Base-by-base conservation (phyloP, 2,113 vertebrate genomes). In the Glaucidium brasilianum region DNA sequence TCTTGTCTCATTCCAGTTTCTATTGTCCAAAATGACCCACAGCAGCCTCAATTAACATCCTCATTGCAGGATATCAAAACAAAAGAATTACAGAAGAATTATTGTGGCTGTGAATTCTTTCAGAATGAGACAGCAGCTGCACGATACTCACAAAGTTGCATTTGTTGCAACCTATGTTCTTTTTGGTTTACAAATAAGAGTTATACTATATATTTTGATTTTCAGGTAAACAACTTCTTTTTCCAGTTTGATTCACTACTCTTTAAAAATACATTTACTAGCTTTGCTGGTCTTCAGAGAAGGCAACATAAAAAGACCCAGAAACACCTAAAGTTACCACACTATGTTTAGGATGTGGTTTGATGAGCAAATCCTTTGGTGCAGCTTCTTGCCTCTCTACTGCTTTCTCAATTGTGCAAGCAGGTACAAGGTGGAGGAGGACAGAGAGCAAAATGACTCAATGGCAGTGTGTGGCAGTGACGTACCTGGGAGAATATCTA, bases 401-500 rank as follows among this genome's bases (percentile, higher is more conserved):
- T 19, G 34, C 52, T 58, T 86, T 63, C 32, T 30, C 76, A 77
- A 12, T 22, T 63, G 37, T 20, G 60, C 76, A 83, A 83, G 50
- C 12, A 63, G 1, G 6, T 14, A 49, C 0, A 0, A 78, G 60
- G 34, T 35, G 26, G 41, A 63, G 12, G 76, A 96, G 30, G 41
- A 59, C 2, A 10, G 55, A 41, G 27, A 74, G 43, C 32, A 43
- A 58, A 66, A 55, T 4, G 21, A 78, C 41, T 79, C 47, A 45
- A 25, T 18, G 64, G 43, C 43, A 39, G 72, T 56, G 19, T 14
- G 35, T 41, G 74, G 47, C 53, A 55, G 41, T 43, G 47, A 78
- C 3, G 0, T 27, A 50, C 6, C 20, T 3, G 2, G 47, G 23
- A 85, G 18, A 20, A 25, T 39, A 39, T 3, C 9, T 5, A 64